Evolutionary conservation across 2,888 invertebrate genomes (phyloP).

Genomic region (Scaptomyza parva): DNA sequence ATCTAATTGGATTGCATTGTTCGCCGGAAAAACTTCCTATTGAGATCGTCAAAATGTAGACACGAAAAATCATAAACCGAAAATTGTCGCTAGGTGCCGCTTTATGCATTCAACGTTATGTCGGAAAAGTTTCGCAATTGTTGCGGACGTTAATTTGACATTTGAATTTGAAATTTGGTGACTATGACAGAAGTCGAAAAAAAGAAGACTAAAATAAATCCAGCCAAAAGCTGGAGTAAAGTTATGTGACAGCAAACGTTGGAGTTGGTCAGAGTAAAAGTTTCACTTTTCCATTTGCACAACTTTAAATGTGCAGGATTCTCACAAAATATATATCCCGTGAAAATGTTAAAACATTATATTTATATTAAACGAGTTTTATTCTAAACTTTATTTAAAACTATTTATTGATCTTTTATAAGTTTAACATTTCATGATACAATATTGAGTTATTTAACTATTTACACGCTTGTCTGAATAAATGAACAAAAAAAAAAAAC

Average conservation of each 20-base stretch:
- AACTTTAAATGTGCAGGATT: conserved; percentile 24
- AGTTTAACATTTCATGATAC: too few relatives aligned
- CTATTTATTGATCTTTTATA: too few relatives aligned
- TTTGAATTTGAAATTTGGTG: conserved; percentile 57
- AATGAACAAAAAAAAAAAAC: too few relatives aligned
- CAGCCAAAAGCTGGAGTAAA: conserved; percentile 26
- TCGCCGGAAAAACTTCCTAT: conserved; percentile 12
- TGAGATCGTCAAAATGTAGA: conserved; percentile 8
- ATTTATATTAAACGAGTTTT: not conserved
- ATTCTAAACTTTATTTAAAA: not conserved
- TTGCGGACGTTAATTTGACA: conserved; percentile 67
- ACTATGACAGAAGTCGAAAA: conserved; percentile 15
- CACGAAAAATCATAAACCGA: conserved; percentile 4
- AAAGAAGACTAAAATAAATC: not conserved
- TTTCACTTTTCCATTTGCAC: conserved; percentile 27
- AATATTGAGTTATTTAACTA: too few relatives aligned
- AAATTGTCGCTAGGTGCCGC: conserved; percentile 40
- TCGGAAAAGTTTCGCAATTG: conserved; percentile 51
- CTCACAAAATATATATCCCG: conserved; percentile 4
- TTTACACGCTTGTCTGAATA: too few relatives aligned
- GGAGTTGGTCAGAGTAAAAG: conserved; percentile 42
- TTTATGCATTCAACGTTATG: conserved; percentile 32
- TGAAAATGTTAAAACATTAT: not conserved
- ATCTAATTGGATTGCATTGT: conserved; percentile 68
- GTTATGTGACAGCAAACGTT: conserved; percentile 48